phyloP scores from a whole-genome alignment of 2,797 vertebrate species.

The Sphaeramia orbicularis region DNA sequence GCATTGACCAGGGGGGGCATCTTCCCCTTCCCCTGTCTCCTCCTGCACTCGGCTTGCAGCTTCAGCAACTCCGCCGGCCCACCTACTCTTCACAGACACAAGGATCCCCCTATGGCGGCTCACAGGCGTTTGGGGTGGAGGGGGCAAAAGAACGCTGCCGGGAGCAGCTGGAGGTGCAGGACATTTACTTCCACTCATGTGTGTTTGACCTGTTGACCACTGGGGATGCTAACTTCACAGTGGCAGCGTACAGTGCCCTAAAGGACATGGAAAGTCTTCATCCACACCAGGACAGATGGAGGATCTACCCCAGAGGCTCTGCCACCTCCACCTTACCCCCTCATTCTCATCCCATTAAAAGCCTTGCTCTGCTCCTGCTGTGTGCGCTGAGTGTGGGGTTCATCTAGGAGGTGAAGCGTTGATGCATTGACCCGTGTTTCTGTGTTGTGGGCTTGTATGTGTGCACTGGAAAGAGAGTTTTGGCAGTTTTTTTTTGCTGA shows the following conservation, averaged over 20 bases:
- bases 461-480: constrained; percentile 65
- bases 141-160: constrained; percentile 89
- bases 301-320: constrained; percentile 88
- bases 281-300: constrained; percentile 91
- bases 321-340: constrained; percentile 41
- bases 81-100: constrained; percentile 71
- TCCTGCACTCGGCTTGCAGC: constrained; percentile 82
- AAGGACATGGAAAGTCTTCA: constrained; percentile 94
- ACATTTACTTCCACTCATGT: constrained; percentile 97
- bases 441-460: constrained; percentile 38
- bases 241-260: constrained; percentile 92
- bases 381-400: constrained; percentile 71
- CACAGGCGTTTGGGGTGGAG: constrained; percentile 86
- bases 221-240: constrained; percentile 94
- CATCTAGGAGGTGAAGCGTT: constrained; percentile 32
- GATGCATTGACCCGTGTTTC: constrained; percentile 3
- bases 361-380: constrained; percentile 76
- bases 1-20: constrained; percentile 89
- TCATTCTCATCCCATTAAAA: constrained; percentile 32
- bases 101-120: constrained; percentile 52
- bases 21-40: constrained; percentile 83
- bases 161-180: constrained; percentile 91
- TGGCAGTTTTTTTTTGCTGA: constrained; percentile 53
- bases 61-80: constrained; percentile 64
- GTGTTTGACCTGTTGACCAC: constrained; percentile 98